A percentile compares a stretch with the other conserved stretches of the same genome.
Evolutionary conservation across 2,888 invertebrate genomes (phyloP).

Genomic region (Drosophila yooni): DNA sequence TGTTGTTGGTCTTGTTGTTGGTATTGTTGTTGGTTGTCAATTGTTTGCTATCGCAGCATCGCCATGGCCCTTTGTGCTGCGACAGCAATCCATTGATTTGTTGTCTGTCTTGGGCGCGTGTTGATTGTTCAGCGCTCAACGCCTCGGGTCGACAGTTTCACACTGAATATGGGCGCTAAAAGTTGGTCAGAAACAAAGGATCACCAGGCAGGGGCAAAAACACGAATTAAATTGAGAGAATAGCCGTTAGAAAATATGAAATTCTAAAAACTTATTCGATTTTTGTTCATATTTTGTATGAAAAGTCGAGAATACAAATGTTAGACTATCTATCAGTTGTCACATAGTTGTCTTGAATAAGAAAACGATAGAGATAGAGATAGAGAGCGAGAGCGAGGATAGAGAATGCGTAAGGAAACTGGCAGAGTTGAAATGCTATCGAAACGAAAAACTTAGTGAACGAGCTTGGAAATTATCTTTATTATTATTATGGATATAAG

Average conservation of each 20-base stretch:
- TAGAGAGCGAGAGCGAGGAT: not conserved
- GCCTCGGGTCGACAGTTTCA: slow-evolving; percentile 7
- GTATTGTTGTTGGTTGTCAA: slow-evolving; percentile 11
- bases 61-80: slow-evolving; percentile 24
- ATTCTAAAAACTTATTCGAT: not conserved
- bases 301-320: not conserved
- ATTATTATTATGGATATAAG: not conserved
- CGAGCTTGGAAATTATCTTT: not conserved
- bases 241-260: slow-evolving; percentile 24
- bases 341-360: not conserved
- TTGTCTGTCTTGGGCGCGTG: slow-evolving; percentile 55
- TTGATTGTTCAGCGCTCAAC: slow-evolving; percentile 19
- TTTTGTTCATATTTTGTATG: not conserved
- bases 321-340: not conserved
- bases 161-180: slow-evolving; percentile 17
- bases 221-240: not conserved
- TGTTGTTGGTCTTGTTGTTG: slow-evolving; percentile 10
- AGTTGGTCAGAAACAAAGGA: slow-evolving; percentile 43
- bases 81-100: slow-evolving; percentile 43
- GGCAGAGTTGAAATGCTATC: not conserved
- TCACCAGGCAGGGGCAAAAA: slow-evolving; percentile 9
- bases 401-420: not conserved
- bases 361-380: not conserved
- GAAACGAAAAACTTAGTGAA: not conserved
- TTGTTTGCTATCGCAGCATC: slow-evolving; percentile 31